phyloP scores from a whole-genome alignment of 2,888 invertebrate genomes.

The Platycheirus albimanus region DNA sequence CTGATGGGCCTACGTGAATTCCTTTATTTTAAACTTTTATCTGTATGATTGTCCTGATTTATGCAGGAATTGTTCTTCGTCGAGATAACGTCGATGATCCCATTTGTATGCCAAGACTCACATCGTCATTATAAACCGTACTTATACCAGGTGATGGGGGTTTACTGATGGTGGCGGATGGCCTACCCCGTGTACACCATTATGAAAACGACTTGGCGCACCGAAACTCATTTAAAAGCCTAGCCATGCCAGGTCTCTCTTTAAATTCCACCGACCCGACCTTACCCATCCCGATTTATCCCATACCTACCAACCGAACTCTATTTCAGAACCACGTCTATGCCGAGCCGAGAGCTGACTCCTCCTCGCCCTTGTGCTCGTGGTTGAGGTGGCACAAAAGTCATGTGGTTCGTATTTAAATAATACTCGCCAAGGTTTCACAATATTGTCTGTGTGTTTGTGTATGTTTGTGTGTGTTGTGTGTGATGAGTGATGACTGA shows the following conservation, averaged over 20 bases:
- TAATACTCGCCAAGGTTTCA: conserved; percentile 64
- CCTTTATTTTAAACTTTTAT: conserved; percentile 28
- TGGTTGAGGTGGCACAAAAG: conserved; percentile 33
- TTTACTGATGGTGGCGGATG: not conserved
- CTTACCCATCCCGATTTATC: conserved; percentile 1
- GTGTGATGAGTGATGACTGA: no score
- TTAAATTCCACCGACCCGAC: not conserved
- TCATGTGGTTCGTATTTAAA: conserved; percentile 68
- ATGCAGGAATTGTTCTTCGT: conserved; percentile 24
- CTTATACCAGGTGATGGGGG: not conserved
- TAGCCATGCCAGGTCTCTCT: conserved; percentile 22
- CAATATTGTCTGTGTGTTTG: not conserved
- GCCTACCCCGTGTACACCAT: conserved; percentile 49
- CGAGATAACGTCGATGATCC: conserved; percentile 67
- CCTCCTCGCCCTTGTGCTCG: not conserved
- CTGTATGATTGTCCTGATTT: conserved; percentile 52
- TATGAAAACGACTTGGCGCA: conserved; percentile 67
- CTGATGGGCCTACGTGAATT: conserved; percentile 22
- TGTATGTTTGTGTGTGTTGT: no score
- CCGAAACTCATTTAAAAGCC: conserved; percentile 51
- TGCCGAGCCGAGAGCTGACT: not conserved
- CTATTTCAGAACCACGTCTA: conserved; percentile 28
- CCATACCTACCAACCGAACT: no score
- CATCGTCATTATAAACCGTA: conserved; percentile 65
- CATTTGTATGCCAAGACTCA: conserved; percentile 70